These are phyloP conservation scores for Pocillopora damicornis DNA, from an alignment of 64 coral and sea anemone species.

Conservation along the genomic window DNA sequence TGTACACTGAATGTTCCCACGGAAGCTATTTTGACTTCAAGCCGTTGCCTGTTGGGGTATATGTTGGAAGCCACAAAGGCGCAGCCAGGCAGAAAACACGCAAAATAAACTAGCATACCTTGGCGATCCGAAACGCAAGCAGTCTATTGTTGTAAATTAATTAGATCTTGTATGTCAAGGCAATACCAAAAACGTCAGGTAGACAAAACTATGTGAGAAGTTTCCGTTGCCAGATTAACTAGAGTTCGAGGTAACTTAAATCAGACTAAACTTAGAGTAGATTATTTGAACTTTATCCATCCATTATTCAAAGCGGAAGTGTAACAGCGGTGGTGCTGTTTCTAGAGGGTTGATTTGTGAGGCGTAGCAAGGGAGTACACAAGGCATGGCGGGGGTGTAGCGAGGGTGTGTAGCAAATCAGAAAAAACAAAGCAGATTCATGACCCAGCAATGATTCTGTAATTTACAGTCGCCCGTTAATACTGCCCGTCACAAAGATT, in stretches of 20 bases:
- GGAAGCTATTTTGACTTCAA: neutral
- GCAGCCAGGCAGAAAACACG: conserved; percentile 10
- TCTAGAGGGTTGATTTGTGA: neutral
- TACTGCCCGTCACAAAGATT: too few relatives aligned
- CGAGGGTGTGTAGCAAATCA: neutral
- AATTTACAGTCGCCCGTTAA: too few relatives aligned
- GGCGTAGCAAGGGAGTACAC: neutral
- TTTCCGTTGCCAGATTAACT: too few relatives aligned
- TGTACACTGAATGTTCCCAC: neutral
- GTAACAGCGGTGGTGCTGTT: neutral
- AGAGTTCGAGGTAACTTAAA: neutral
- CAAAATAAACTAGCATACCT: conserved; percentile 4
- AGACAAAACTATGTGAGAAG: neutral
- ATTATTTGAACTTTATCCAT: too few relatives aligned
- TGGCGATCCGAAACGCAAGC: neutral
- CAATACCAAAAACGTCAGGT: neutral
- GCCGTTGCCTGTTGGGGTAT: neutral
- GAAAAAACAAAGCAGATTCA: neutral
- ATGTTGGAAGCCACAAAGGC: conserved; percentile 25
- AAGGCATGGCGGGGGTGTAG: conserved; percentile 8
- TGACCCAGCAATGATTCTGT: neutral
- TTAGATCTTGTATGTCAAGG: too few relatives aligned
- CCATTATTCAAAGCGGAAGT: neutral
- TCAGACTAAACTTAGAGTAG: neutral
- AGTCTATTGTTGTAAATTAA: neutral